Base-by-base conservation (phyloP, 2,888 invertebrate species). In the Drosophila yooni region DNA sequence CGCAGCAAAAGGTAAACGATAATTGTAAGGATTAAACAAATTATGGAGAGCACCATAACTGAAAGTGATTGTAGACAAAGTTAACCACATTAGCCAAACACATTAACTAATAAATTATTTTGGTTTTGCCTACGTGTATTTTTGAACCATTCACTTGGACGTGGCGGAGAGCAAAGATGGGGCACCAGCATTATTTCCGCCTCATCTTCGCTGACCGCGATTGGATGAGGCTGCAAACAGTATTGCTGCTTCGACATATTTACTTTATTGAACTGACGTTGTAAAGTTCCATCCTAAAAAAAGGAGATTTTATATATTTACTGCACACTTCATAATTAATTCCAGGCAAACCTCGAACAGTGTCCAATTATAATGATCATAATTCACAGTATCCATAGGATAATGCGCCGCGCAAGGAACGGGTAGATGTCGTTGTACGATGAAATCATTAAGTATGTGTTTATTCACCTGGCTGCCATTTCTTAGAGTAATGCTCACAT, bases 1-100 rank as follows among this genome's bases (percentile, higher is more conserved):
- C 46, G 58, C 27, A 74, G 25, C 29, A 29, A 62, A 0, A 74
- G 65, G 15, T 77, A 79, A 2, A 79, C 38, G 25, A 70, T 75
- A 81, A 96, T 95, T 2, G 96, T 96, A 0, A 94, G 94, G 50
- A 96, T 82, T 3, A 96, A 94, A 79, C 96, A 96, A 5, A 96
- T 96, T 59, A 96, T 94, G 0, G 96, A 96, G 11, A 96, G 92
- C 2, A 96, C 92, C 88, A 96, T 94, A 66, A 96, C 96, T 96
- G 93, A 13, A 93, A 93, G 21, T 1, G 5, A 27, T n/a, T 48
- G 7, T 31, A 21, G 13, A 52, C 33, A 36, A 36, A 21, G n/a
- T 18, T 15, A 27, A 51, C 7, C 18, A 27, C 31, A 34, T 54
- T 34, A 33, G 36, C 36, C 15, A 36, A 36, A 36, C 15, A 36